Evolutionary conservation across 2,797 vertebrate species (phyloP).

Genomic region (Poeciliopsis presidionis): DNA sequence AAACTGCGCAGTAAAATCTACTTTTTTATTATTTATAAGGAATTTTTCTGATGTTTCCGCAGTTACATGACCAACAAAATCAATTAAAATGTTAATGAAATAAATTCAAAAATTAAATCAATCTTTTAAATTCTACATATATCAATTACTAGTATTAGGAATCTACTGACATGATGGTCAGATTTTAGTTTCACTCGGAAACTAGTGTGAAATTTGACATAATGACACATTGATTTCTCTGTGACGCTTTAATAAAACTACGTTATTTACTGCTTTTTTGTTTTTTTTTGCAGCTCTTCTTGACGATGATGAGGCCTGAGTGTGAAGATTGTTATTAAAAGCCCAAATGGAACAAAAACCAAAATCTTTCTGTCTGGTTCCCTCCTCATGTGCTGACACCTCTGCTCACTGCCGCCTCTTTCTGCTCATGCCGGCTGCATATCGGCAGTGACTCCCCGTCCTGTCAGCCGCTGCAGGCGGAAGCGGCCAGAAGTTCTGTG

Average conservation of each 20-base stretch:
- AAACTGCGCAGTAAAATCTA: neutral
- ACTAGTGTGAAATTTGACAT: neutral
- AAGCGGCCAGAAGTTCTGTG: slow-evolving; percentile 68
- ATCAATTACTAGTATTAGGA: too few relatives aligned
- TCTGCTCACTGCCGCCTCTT: slow-evolving; percentile 17
- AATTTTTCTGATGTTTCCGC: neutral
- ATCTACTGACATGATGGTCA: neutral
- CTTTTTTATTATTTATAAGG: neutral
- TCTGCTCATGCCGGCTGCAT: slow-evolving; percentile 29
- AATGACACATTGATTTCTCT: neutral
- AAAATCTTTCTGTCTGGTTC: neutral
- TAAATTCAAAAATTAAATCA: neutral
- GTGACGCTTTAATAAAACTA: neutral
- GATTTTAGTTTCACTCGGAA: neutral
- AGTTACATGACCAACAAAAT: neutral
- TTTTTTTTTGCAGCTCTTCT: neutral
- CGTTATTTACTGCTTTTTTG: neutral
- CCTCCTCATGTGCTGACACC: neutral
- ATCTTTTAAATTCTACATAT: neutral
- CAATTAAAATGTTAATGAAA: neutral
- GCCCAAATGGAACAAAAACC: too few relatives aligned
- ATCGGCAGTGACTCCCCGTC: slow-evolving; percentile 48
- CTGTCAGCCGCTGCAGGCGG: slow-evolving; percentile 46
- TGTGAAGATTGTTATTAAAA: neutral
- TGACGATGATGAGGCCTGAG: neutral